A percentile compares a stretch with the other conserved stretches of the same genome.
These are phyloP conservation scores for Semnornis frantzii DNA, from an alignment of 2,113 vertebrate species.

Conservation along the genomic window DNA sequence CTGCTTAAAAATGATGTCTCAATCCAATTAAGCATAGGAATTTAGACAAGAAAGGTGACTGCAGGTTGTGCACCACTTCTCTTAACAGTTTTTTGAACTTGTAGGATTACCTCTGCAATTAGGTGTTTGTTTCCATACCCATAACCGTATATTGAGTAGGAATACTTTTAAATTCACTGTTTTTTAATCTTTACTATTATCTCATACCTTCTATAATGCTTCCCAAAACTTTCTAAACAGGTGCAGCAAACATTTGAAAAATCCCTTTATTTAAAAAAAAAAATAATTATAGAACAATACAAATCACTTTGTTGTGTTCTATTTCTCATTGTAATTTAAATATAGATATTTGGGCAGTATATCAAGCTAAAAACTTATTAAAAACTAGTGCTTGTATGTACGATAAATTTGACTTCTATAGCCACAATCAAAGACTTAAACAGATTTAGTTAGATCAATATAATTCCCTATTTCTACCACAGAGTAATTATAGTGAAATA, in stretches of 20 bases:
- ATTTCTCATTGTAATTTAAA: background rate
- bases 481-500: conserved; percentile 33
- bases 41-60: conserved; percentile 40
- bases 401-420: conserved; percentile 5
- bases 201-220: background rate
- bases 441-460: background rate
- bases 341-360: background rate
- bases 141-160: background rate
- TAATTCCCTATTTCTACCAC: background rate
- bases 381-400: background rate
- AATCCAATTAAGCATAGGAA: background rate
- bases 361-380: background rate
- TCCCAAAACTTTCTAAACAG: background rate
- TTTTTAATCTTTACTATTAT: background rate
- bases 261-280: background rate
- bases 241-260: background rate
- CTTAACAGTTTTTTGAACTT: background rate
- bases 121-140: background rate
- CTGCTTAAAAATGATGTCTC: background rate
- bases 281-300: background rate
- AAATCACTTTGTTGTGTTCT: background rate
- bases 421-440: conserved; percentile 20
- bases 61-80: background rate
- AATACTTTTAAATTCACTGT: background rate
- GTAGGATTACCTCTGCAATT: background rate